These are phyloP conservation scores for Leucophora obtusa DNA, from an alignment of 2,888 invertebrate genomes.

Conservation along the genomic window DNA sequence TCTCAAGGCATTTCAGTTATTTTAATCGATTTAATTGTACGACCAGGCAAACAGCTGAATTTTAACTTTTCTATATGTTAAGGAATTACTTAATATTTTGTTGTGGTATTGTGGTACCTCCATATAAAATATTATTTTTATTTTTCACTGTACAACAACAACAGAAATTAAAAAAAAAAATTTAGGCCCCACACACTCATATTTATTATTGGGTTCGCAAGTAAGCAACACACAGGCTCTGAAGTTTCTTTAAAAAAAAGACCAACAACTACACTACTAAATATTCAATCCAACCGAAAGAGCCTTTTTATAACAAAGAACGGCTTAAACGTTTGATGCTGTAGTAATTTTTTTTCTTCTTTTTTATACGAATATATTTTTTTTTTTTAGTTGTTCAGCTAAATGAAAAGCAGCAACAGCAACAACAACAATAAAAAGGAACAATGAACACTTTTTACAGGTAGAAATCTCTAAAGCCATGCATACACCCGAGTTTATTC, in stretches of 20 bases:
- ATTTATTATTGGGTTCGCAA: background rate
- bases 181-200: background rate
- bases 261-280: background rate
- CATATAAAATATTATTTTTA: too few species aligned
- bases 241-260: background rate
- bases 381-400: background rate
- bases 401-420: conserved; percentile 5
- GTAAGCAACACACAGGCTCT: background rate
- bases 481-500: background rate
- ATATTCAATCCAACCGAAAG: background rate
- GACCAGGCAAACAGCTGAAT: too few species aligned
- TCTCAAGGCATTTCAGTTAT: background rate
- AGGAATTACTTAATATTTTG: too few species aligned
- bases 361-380: background rate
- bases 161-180: background rate
- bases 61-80: too few species aligned
- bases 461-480: conserved; percentile 19
- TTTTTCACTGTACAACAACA: background rate
- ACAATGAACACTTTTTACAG: conserved; percentile 28
- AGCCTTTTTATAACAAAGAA: conserved; percentile 22
- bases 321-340: conserved; percentile 38
- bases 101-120: too few species aligned
- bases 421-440: background rate
- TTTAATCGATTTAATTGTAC: too few species aligned
- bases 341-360: background rate